A percentile compares a stretch with the other conserved stretches of the same genome.
Evolutionary conservation across 1,140 invertebrate genomes (phyloP).

Genomic region (Rhopalosiphum maidis): DNA sequence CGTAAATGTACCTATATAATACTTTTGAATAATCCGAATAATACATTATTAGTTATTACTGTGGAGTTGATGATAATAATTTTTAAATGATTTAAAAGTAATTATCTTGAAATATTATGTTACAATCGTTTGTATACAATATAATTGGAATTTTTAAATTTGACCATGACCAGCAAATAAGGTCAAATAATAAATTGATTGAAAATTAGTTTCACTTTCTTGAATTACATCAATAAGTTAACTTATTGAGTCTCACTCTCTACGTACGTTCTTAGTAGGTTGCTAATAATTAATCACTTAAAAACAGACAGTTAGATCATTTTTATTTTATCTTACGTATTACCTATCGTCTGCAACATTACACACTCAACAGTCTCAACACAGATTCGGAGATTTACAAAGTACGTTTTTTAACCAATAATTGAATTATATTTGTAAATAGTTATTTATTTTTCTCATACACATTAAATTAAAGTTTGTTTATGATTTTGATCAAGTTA

Average conservation of each 20-base stretch:
- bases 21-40: neutral
- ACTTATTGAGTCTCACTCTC: neutral
- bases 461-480: neutral
- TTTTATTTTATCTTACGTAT: neutral
- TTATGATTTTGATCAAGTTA: neutral
- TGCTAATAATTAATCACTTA: neutral
- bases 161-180: constrained; percentile 36
- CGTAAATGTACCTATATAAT: neutral
- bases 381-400: neutral
- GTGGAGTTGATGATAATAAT: neutral
- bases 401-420: constrained; percentile 13
- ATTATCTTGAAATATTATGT: neutral
- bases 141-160: constrained; percentile 6
- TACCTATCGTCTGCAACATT: neutral
- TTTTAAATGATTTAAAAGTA: neutral
- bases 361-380: neutral
- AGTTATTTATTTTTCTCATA: neutral
- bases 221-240: constrained; percentile 12
- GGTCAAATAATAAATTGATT: constrained; percentile 38
- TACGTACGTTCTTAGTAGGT: neutral
- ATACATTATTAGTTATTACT: neutral
- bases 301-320: neutral
- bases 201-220: constrained; percentile 45
- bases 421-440: constrained; percentile 5
- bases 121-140: neutral